Percentiles rank a stretch among this genome's conserved stretches.
Evolutionary conservation across 2,797 vertebrate species (phyloP).

Genomic region (Monodelphis domestica): DNA sequence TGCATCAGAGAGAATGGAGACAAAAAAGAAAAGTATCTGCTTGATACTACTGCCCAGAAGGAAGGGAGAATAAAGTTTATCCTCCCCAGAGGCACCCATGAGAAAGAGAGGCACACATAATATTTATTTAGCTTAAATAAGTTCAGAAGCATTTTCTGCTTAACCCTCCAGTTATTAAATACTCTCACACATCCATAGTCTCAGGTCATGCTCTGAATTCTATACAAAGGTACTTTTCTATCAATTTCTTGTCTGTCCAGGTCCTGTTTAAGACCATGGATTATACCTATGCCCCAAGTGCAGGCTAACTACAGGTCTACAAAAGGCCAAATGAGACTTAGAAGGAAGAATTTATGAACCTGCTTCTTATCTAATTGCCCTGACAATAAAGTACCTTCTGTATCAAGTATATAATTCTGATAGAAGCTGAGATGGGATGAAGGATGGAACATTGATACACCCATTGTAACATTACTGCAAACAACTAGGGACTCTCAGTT

Average conservation of each 20-base stretch:
- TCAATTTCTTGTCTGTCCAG: not conserved
- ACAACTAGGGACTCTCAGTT: not conserved
- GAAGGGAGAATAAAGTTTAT: not conserved
- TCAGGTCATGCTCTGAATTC: not conserved
- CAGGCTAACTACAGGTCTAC: not conserved
- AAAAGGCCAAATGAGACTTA: not conserved
- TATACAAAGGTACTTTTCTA: not conserved
- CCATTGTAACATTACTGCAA: not conserved
- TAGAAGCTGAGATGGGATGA: not conserved
- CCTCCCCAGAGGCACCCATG: not conserved
- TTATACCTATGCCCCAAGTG: not conserved
- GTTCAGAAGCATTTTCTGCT: not conserved
- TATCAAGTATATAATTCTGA: not conserved
- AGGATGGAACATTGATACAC: not conserved
- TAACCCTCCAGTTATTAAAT: not conserved
- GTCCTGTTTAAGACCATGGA: not conserved
- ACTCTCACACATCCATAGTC: not conserved
- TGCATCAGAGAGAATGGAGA: not conserved
- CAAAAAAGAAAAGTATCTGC: not conserved
- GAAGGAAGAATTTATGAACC: not conserved
- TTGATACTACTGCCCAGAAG: not conserved
- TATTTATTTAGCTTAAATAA: not conserved
- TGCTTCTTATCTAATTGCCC: not conserved
- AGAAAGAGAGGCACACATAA: not conserved
- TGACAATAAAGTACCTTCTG: not conserved